These are phyloP conservation scores for Patagioenas fasciata DNA, from an alignment of 2,113 vertebrate genomes.

Conservation along the genomic window DNA sequence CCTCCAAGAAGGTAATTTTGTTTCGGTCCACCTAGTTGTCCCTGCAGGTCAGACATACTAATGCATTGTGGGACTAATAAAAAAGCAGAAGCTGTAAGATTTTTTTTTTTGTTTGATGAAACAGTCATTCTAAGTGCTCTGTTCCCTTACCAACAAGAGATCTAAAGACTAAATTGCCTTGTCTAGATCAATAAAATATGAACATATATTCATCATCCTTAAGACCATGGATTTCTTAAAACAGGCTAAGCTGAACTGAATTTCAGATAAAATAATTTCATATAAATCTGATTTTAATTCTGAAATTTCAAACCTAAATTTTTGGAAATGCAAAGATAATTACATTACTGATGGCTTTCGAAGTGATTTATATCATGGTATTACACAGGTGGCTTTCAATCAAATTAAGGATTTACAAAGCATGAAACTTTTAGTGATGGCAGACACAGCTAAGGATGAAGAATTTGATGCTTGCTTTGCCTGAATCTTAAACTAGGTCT, in stretches of 20 bases:
- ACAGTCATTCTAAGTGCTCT: neutral
- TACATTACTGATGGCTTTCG: neutral
- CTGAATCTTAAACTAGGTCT: neutral
- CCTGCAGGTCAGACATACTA: neutral
- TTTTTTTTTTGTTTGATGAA: neutral
- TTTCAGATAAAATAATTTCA: neutral
- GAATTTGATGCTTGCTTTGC: neutral
- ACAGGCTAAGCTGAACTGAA: neutral
- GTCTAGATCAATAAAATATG: neutral
- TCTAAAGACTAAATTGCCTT: neutral
- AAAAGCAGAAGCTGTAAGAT: neutral
- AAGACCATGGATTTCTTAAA: neutral
- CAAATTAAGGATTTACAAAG: neutral
- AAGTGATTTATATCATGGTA: neutral
- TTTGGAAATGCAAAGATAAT: neutral
- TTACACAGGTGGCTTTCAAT: neutral
- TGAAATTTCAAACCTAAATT: neutral
- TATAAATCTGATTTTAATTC: neutral
- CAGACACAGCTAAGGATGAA: neutral
- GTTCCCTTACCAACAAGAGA: neutral
- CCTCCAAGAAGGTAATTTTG: neutral
- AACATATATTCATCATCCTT: neutral
- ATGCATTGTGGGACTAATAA: neutral
- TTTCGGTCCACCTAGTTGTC: neutral
- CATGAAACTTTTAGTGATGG: neutral